phyloP scores from a whole-genome alignment of 2,797 vertebrate species.

The Distichodus sexfasciatus region DNA sequence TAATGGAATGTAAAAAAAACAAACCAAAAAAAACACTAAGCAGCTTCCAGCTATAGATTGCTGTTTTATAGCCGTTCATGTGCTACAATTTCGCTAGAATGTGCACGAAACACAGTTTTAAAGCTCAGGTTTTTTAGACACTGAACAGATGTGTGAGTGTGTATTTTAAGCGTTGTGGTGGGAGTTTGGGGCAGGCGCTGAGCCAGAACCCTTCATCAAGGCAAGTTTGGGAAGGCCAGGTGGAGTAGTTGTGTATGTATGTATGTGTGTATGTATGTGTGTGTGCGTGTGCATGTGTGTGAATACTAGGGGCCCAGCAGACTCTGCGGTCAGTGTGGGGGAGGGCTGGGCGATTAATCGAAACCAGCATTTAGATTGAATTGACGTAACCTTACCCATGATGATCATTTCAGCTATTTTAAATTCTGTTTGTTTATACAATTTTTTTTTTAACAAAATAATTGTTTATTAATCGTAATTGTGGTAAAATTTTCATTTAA shows the following conservation, averaged over 20 bases:
- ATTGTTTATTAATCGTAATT: too few relatives aligned
- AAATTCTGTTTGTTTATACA: too few relatives aligned
- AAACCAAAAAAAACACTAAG: too few relatives aligned
- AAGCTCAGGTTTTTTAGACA: neutral
- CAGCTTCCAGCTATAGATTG: neutral
- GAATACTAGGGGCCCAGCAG: neutral
- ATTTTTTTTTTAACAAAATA: too few relatives aligned
- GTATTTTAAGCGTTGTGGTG: neutral
- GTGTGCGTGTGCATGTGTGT: slow-evolving; percentile 16
- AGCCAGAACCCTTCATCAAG: slow-evolving; percentile 7
- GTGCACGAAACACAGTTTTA: neutral
- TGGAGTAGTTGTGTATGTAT: too few relatives aligned
- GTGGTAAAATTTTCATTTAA: too few relatives aligned
- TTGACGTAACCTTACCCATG: too few relatives aligned
- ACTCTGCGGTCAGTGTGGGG: slow-evolving; percentile 8
- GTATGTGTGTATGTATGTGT: neutral
- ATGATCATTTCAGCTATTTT: too few relatives aligned
- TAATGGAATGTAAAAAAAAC: too few relatives aligned
- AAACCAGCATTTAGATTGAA: too few relatives aligned
- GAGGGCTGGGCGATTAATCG: too few relatives aligned
- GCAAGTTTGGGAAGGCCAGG: neutral
- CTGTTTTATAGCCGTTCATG: neutral
- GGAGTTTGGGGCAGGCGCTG: neutral
- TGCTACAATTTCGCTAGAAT: neutral
- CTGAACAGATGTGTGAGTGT: slow-evolving; percentile 3